These are phyloP conservation scores for Spilogale gracilis DNA, from an alignment of 2,113 vertebrate species.

Conservation along the genomic window DNA sequence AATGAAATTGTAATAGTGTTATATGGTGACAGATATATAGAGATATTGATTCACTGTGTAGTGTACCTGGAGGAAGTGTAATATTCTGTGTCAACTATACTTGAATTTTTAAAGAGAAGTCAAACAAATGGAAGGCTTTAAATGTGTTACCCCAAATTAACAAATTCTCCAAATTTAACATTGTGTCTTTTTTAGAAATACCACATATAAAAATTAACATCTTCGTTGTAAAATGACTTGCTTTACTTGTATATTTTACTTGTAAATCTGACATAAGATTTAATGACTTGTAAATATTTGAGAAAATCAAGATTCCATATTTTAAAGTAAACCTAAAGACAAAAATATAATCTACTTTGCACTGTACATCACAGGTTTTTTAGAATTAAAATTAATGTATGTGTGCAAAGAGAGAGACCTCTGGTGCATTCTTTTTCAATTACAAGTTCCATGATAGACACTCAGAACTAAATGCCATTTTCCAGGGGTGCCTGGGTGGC, in stretches of 20 bases:
- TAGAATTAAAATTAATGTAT: not conserved
- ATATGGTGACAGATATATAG: not conserved
- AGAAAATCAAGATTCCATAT: not conserved
- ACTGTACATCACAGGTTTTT: not conserved
- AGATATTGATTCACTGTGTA: not conserved
- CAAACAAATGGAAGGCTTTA: not conserved
- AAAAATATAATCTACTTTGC: not conserved
- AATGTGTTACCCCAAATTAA: not conserved
- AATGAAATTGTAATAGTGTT: not conserved
- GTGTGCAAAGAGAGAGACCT: not conserved
- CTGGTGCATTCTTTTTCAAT: not conserved
- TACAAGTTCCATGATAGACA: not conserved
- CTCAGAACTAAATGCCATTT: not conserved
- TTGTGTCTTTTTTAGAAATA: not conserved
- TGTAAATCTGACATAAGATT: not conserved
- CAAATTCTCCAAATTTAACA: not conserved
- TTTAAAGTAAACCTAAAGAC: not conserved
- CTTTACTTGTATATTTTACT: not conserved
- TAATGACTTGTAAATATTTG: constrained; percentile 30
- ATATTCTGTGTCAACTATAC: not conserved
- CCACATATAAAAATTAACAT: not conserved
- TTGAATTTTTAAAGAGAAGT: not conserved
- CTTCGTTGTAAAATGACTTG: not conserved
- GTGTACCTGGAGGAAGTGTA: not conserved
- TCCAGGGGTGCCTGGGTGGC: not conserved